Base-by-base conservation (phyloP, 2,797 vertebrate genomes). In the Adrianichthys oophorus region DNA sequence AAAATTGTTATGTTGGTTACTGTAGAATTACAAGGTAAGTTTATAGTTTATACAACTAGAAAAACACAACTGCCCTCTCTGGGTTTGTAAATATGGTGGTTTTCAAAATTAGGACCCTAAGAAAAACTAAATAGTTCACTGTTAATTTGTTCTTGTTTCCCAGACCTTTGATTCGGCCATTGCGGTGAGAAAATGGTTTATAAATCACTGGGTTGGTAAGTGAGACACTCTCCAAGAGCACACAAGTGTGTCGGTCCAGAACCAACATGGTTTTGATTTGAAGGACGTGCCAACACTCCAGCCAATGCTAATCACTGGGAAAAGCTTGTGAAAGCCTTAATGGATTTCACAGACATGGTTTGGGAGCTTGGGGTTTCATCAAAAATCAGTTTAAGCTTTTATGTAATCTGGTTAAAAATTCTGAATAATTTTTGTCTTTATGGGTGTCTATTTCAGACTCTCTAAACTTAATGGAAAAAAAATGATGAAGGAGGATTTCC, bases 21-120 rank as follows among this genome's bases (percentile, higher is more conserved):
- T 90, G 88, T 92, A 79, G 94, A 95, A 95, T 94, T 94, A 92
- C 87, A 94, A 93, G 86, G 89, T 89, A 93, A 92, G 87, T 85
- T 92, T 91, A 91, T 85, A 74, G 84, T 92, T 92, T 93, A 90
- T 92, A 89, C 89, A 93, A 92, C 87, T 91, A 79, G 87, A 92
- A 89, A 89, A 84, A 74, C 74, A 84, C 92, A 94, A 94, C 89
- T 92, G 81, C 74, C 91, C 82, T 85, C 90, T 88, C 85, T 85
- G 84, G 87, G 51, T 90, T 90, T 84, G 94, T 94, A 93, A 88
- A 92, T 90, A 81, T 68, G 86, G 82, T 54, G 80, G 87, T 83
- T 85, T 85, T 91, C 78, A 90, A 89, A 91, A 91, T 90, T 75
- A 90, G 89, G 82, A 89, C 86, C 76, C 84, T 76, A 78, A 88